Percentiles rank a stretch among this genome's conserved stretches.
phyloP scores from a whole-genome alignment of 92 coral and sea anemone species.

The Heteractis magnifica region DNA sequence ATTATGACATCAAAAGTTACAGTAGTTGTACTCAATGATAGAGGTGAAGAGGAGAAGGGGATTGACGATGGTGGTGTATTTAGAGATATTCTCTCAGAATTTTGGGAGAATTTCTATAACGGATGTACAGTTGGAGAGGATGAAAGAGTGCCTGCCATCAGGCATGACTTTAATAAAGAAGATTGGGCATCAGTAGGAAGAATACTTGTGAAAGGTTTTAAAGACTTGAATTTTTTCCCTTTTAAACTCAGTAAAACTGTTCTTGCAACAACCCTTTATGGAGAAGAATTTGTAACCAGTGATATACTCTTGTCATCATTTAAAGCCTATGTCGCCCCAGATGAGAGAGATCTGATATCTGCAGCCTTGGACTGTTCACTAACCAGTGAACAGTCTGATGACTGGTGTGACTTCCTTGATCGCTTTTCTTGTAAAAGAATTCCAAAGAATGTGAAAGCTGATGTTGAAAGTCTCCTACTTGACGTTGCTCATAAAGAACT shows the following conservation, averaged over 20 bases:
- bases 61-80: slow-evolving; percentile 45
- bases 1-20: slow-evolving; percentile 26
- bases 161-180: slow-evolving; percentile 43
- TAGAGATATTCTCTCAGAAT: slow-evolving; percentile 51
- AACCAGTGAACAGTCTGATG: slow-evolving; percentile 31
- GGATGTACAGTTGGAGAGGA: slow-evolving; percentile 44
- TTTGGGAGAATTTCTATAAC: slow-evolving; percentile 44
- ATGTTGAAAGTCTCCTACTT: slow-evolving; percentile 24
- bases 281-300: slow-evolving; percentile 34
- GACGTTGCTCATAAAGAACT: slow-evolving; percentile 70
- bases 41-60: slow-evolving; percentile 31
- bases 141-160: slow-evolving; percentile 39
- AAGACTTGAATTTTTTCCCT: slow-evolving; percentile 41
- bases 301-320: slow-evolving; percentile 39
- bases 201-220: slow-evolving; percentile 46
- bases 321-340: slow-evolving; percentile 42
- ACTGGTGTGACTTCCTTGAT: slow-evolving; percentile 53
- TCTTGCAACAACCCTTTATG: slow-evolving; percentile 27
- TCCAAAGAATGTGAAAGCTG: slow-evolving; percentile 41
- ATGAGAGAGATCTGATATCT: slow-evolving; percentile 43
- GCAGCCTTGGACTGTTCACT: slow-evolving; percentile 18
- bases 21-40: slow-evolving; percentile 21
- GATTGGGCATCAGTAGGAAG: slow-evolving; percentile 52
- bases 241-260: slow-evolving; percentile 39
- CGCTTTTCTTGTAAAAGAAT: slow-evolving; percentile 45